Conservation (phyloP, 2,888 invertebrate genomes). For the Dorcus hopei region DNA sequence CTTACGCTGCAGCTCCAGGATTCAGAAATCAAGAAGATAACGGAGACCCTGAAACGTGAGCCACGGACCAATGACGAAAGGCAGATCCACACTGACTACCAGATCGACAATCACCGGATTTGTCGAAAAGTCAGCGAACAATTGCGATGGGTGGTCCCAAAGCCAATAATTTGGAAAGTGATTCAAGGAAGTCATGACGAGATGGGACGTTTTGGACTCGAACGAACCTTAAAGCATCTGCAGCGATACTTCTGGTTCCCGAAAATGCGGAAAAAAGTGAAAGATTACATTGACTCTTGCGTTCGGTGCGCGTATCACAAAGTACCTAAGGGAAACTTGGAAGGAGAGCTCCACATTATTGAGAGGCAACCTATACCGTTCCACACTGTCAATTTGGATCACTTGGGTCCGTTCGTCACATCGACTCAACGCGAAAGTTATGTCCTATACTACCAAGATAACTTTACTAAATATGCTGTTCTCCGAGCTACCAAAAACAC, state of each 20-base stretch:
- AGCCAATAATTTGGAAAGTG: slow-evolving; percentile 8
- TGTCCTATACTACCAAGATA: slow-evolving; percentile 41
- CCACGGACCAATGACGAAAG: not conserved
- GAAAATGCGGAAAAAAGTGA: slow-evolving; percentile 6
- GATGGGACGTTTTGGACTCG: slow-evolving; percentile 40
- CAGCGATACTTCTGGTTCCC: slow-evolving; percentile 25
- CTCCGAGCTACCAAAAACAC: slow-evolving; percentile 34
- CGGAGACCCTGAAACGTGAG: slow-evolving; percentile 2
- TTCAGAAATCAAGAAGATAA: not conserved
- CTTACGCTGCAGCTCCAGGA: slow-evolving; percentile 5
- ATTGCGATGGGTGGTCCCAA: slow-evolving; percentile 22
- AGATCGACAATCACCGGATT: slow-evolving; percentile 3
- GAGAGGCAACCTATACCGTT: not conserved
- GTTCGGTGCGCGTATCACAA: not conserved
- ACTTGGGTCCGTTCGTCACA: slow-evolving; percentile 20
- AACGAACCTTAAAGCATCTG: slow-evolving; percentile 37
- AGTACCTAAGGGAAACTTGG: not conserved
- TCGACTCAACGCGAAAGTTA: slow-evolving; percentile 23
- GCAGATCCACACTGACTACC: slow-evolving; percentile 9
- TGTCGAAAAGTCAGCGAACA: slow-evolving; percentile 1
- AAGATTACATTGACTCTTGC: not conserved
- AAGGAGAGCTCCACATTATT: not conserved
- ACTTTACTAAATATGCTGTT: slow-evolving; percentile 40
- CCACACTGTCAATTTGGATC: not conserved
- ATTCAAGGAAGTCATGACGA: slow-evolving; percentile 39